Percentiles rank a stretch among this genome's conserved stretches.
Evolutionary conservation across 2,888 invertebrate species (phyloP).

Genomic region (Acholoe squamosa): DNA sequence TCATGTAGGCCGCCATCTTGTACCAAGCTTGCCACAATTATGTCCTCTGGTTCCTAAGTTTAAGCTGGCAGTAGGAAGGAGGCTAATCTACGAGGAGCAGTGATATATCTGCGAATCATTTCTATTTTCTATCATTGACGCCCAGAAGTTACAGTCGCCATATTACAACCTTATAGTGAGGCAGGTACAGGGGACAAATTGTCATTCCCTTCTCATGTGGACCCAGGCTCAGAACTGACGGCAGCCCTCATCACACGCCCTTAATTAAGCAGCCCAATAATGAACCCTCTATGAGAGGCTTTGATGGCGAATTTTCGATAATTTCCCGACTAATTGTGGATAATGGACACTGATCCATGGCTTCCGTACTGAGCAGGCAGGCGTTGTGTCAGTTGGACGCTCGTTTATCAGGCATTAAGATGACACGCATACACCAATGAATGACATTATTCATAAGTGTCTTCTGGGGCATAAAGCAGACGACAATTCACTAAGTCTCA

Average conservation of each 20-base stretch:
- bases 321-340: constrained; percentile 53
- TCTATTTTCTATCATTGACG: too few relatives aligned
- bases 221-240: background rate
- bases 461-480: background rate
- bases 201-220: background rate
- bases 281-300: constrained; percentile 10
- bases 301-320: constrained; percentile 60
- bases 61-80: too few relatives aligned
- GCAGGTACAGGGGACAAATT: background rate
- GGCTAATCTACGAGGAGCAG: too few relatives aligned
- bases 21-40: background rate
- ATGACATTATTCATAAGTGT: constrained; percentile 45
- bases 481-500: background rate
- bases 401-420: constrained; percentile 43
- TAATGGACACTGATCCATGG: constrained; percentile 43
- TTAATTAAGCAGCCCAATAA: constrained; percentile 56
- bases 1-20: background rate
- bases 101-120: too few relatives aligned
- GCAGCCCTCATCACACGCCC: background rate
- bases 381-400: background rate
- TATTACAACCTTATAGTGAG: too few relatives aligned
- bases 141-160: too few relatives aligned
- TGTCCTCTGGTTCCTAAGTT: too few relatives aligned
- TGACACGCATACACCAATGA: constrained; percentile 56
- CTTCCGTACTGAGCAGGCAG: background rate